Conservation (phyloP, 1,140 invertebrate species). For the Drosophila quadrilineata region DNA sequence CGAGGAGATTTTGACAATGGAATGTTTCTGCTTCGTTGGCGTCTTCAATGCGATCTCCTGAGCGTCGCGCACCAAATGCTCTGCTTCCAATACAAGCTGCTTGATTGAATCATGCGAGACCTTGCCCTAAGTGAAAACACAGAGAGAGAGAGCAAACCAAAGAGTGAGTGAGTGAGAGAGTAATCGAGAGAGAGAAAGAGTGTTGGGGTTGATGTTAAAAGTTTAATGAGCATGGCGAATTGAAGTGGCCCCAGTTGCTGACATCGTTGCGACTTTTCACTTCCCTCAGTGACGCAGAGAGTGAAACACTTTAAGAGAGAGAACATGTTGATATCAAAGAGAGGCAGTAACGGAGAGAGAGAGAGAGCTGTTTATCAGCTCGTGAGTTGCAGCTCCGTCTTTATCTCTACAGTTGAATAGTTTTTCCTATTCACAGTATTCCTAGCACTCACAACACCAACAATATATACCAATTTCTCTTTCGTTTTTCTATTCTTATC, state of each 20-base stretch:
- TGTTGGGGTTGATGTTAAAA: too few relatives aligned
- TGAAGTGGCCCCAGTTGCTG: slow-evolving; percentile 21
- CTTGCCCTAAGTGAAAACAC: slow-evolving; percentile 73
- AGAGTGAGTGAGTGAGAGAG: slow-evolving; percentile 12
- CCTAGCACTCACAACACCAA: background rate
- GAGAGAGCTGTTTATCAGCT: background rate
- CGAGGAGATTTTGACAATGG: slow-evolving; percentile 75
- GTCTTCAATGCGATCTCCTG: slow-evolving; percentile 75
- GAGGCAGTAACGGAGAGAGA: background rate
- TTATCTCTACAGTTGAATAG: too few relatives aligned
- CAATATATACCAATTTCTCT: background rate
- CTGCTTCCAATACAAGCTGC: slow-evolving; percentile 79
- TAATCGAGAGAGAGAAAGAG: slow-evolving; percentile 8
- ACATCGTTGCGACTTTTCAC: too few relatives aligned
- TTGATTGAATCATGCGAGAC: slow-evolving; percentile 81
- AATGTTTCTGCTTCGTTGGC: slow-evolving; percentile 80
- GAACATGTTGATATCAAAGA: background rate
- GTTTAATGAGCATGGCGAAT: slow-evolving; percentile 68
- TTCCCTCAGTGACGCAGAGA: slow-evolving; percentile 20
- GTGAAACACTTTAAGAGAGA: background rate
- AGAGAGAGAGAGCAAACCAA: slow-evolving; percentile 4
- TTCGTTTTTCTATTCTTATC: slow-evolving; percentile 13
- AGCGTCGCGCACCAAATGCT: slow-evolving; percentile 81
- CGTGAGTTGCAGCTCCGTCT: too few relatives aligned
- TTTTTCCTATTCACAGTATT: too few relatives aligned